Evolutionary conservation across 1,140 invertebrate species (phyloP).

Genomic region (Ceratosolen fusciceps): DNA sequence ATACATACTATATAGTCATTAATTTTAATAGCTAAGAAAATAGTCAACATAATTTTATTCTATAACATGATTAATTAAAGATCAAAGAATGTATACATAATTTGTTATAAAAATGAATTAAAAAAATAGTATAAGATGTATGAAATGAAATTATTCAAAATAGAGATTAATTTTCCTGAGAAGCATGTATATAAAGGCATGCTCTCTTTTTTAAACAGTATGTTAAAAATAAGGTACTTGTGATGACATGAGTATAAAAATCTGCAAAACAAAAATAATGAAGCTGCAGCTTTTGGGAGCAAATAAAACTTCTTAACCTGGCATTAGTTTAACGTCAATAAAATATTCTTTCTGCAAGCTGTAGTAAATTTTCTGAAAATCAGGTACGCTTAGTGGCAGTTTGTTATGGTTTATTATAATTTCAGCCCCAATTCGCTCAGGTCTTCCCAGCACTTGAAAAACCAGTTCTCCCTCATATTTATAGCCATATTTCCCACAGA

Average conservation of each 20-base stretch:
- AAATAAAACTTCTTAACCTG: constrained; percentile 69
- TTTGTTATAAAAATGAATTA: neutral
- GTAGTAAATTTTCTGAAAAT: constrained; percentile 77
- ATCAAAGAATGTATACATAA: neutral
- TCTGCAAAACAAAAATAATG: constrained; percentile 49
- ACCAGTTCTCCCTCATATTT: constrained; percentile 82
- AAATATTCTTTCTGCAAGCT: constrained; percentile 73
- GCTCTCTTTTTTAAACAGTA: neutral
- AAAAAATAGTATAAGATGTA: neutral
- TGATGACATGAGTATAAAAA: constrained; percentile 23
- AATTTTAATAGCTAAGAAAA: too few relatives aligned
- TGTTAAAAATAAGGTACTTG: constrained; percentile 5
- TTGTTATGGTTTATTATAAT: constrained; percentile 81
- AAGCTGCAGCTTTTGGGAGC: constrained; percentile 45
- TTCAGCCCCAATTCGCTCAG: constrained; percentile 79
- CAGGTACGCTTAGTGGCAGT: constrained; percentile 79
- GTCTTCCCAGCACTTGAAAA: constrained; percentile 81
- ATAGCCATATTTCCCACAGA: constrained; percentile 79
- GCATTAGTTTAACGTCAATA: constrained; percentile 72
- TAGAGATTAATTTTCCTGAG: neutral
- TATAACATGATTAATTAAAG: neutral
- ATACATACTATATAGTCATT: neutral
- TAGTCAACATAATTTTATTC: too few relatives aligned
- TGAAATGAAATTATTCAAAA: neutral
- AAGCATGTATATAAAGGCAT: neutral